Percentiles rank a stretch among this genome's conserved stretches.
phyloP scores from a whole-genome alignment of 2,797 vertebrate genomes.

The Hippopotamyrus pictus region DNA sequence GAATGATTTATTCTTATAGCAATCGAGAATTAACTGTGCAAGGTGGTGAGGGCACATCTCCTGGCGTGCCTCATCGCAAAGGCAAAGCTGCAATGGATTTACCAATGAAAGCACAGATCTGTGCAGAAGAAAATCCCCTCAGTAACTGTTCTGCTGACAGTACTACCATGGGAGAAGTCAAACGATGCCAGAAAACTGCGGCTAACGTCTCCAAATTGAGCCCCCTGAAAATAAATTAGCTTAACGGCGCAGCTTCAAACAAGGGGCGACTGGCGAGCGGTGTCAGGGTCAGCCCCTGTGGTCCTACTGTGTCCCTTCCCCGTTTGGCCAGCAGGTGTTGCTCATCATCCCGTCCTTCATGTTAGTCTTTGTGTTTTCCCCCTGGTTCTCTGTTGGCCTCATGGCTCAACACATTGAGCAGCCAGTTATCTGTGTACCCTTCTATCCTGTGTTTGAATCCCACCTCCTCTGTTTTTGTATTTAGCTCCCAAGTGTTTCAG shows the following conservation, averaged over 20 bases:
- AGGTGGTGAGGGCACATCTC: slow-evolving; percentile 33
- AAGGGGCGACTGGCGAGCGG: not conserved
- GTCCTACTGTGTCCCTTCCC: too few species aligned
- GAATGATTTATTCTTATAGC: slow-evolving; percentile 15
- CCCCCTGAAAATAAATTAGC: slow-evolving; percentile 34
- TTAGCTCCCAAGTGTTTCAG: too few species aligned
- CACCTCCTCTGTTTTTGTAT: too few species aligned
- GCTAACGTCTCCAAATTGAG: slow-evolving; percentile 34
- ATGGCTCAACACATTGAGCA: too few species aligned
- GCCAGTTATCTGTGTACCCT: too few species aligned
- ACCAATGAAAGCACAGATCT: not conserved
- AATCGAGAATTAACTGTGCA: slow-evolving; percentile 21
- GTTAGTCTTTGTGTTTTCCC: too few species aligned
- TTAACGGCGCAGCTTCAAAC: slow-evolving; percentile 12
- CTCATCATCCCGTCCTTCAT: too few species aligned
- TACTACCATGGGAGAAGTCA: slow-evolving; percentile 32
- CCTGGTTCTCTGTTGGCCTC: too few species aligned
- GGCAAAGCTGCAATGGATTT: slow-evolving; percentile 27
- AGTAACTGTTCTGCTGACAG: slow-evolving; percentile 30
- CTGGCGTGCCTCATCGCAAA: slow-evolving; percentile 21
- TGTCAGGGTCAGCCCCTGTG: too few species aligned
- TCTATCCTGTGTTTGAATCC: too few species aligned
- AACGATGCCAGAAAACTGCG: slow-evolving; percentile 40
- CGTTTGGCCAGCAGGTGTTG: too few species aligned
- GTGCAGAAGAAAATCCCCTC: slow-evolving; percentile 11